Evolutionary conservation across 2,113 vertebrate species (phyloP).

Genomic region (Lethenteron reissneri): DNA sequence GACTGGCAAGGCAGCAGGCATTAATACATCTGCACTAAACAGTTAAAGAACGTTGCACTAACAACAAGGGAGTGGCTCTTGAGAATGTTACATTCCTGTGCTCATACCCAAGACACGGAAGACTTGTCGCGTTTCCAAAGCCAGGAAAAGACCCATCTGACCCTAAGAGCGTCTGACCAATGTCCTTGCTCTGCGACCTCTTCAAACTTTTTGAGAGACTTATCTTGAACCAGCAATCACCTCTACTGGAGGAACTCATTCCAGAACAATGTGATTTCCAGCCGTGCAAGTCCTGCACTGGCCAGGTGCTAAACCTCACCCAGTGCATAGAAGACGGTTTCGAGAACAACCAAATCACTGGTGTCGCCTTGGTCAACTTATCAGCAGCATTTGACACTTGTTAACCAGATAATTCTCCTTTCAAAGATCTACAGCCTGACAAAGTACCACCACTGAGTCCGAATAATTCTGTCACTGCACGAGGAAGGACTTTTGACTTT

Average conservation of each 20-base stretch:
- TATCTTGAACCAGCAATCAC: background rate
- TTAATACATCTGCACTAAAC: background rate
- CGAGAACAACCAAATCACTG: background rate
- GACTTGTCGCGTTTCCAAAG: background rate
- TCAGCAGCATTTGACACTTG: background rate
- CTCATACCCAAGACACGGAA: background rate
- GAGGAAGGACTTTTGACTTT: too few relatives aligned
- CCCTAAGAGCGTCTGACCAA: background rate
- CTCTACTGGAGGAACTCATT: conserved; percentile 2
- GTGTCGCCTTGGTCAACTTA: background rate
- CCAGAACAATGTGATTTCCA: background rate
- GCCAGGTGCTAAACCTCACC: background rate
- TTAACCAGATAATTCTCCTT: background rate
- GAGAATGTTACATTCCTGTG: background rate
- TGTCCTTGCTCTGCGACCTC: background rate
- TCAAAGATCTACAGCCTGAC: background rate
- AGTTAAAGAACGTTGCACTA: conserved; percentile 4
- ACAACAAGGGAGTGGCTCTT: background rate
- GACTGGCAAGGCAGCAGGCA: too few relatives aligned
- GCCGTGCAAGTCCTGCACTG: background rate
- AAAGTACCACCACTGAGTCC: background rate
- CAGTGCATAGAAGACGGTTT: background rate
- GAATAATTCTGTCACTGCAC: too few relatives aligned
- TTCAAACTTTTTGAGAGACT: background rate
- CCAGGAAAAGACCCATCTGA: conserved; percentile 5